Percentiles rank a stretch among this genome's conserved stretches.
Evolutionary conservation across 2,888 invertebrate genomes (phyloP).

Genomic region (Oxystoma pomonae): DNA sequence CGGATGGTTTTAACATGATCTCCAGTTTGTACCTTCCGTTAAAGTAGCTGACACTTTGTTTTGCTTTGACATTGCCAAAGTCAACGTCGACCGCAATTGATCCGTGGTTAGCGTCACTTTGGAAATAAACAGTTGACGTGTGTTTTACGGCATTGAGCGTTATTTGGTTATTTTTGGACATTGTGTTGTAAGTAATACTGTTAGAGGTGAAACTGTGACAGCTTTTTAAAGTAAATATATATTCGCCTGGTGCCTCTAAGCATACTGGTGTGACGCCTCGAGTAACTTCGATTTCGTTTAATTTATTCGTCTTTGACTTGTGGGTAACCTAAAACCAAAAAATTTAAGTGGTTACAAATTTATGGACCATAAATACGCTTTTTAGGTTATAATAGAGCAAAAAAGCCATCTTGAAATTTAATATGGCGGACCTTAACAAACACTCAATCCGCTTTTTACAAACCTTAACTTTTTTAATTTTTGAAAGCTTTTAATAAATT

Average conservation of each 20-base stretch:
- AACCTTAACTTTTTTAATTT: too few species aligned
- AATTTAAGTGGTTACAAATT: background rate
- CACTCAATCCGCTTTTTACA: too few species aligned
- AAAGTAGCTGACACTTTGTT: conserved; percentile 24
- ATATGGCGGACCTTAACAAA: too few species aligned
- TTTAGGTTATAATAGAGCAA: too few species aligned
- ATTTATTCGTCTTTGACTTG: conserved; percentile 34
- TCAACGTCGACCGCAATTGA: conserved; percentile 33
- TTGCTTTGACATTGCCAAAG: conserved; percentile 23
- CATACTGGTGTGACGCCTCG: conserved; percentile 72
- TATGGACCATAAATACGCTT: too few species aligned
- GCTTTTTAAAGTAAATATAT: conserved; percentile 68
- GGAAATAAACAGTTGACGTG: conserved; percentile 34
- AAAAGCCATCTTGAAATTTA: too few species aligned
- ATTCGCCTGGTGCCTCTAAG: conserved; percentile 63
- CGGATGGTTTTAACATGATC: conserved; percentile 50
- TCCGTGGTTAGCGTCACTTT: conserved; percentile 35
- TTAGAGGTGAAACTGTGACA: conserved; percentile 71
- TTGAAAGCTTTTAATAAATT: too few species aligned
- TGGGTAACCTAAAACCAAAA: conserved; percentile 49
- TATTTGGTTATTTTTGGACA: conserved; percentile 43
- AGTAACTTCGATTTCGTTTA: conserved; percentile 46
- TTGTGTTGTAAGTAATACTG: conserved; percentile 44
- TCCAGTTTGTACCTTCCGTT: conserved; percentile 45
- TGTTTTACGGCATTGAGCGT: conserved; percentile 42